A percentile compares a stretch with the other conserved stretches of the same genome.
These are phyloP conservation scores for Maconellicoccus hirsutus DNA, from an alignment of 1,140 invertebrate species.

Conservation along the genomic window DNA sequence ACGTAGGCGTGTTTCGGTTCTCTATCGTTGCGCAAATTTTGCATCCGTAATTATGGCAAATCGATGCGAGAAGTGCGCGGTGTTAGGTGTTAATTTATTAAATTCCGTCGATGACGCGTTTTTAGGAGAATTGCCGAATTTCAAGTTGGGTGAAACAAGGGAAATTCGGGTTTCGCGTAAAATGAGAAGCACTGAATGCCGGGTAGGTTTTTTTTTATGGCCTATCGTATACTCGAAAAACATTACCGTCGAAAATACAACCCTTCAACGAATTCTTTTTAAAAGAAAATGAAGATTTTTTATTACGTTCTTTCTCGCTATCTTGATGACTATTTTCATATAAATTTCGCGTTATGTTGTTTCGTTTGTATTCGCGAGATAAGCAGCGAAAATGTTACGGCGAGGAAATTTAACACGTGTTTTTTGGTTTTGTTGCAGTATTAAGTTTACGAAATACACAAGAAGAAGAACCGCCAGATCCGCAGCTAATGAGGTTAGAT, in stretches of 20 bases:
- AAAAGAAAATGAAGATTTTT: not conserved
- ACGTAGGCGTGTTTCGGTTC: too few relatives aligned
- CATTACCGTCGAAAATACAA: not conserved
- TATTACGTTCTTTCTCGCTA: not conserved
- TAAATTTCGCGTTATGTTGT: constrained; percentile 1
- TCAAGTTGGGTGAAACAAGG: not conserved
- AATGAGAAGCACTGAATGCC: not conserved
- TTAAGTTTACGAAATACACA: constrained; percentile 90
- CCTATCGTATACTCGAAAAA: not conserved
- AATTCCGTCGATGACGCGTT: too few relatives aligned
- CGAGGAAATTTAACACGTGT: too few relatives aligned
- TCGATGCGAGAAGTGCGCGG: too few relatives aligned
- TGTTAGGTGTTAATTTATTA: too few relatives aligned
- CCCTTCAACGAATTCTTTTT: constrained; percentile 8
- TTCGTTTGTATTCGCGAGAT: not conserved
- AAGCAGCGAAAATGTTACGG: not conserved
- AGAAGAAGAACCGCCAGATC: constrained; percentile 97
- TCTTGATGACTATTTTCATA: constrained; percentile 3
- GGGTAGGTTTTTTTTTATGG: not conserved
- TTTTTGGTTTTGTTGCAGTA: constrained; percentile 48
- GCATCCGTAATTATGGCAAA: too few relatives aligned
- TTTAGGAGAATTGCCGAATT: too few relatives aligned
- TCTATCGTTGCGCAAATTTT: too few relatives aligned
- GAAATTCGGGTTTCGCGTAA: not conserved
- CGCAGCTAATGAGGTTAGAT: constrained; percentile 95